Evolutionary conservation across 2,888 invertebrate species (phyloP).

Genomic region (Drepanosiphum platanoidis): DNA sequence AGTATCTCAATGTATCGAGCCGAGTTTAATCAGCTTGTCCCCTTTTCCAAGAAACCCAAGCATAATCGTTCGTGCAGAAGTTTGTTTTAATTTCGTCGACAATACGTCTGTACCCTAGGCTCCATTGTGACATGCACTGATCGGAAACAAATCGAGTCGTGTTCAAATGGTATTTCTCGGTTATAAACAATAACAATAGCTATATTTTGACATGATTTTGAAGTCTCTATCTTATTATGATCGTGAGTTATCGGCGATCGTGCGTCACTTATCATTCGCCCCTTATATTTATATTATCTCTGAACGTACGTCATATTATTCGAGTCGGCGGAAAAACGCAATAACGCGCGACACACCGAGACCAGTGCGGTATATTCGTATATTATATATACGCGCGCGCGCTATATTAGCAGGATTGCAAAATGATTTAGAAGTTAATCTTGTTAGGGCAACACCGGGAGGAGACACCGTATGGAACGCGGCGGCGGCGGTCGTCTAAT

Average conservation of each 20-base stretch:
- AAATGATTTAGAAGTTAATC: conserved; percentile 24
- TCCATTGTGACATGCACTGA: neutral
- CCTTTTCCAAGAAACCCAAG: too few species aligned
- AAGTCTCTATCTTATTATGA: neutral
- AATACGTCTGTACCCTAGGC: neutral
- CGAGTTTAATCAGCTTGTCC: too few species aligned
- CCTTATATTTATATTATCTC: too few species aligned
- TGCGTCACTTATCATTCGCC: conserved; percentile 2
- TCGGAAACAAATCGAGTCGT: neutral
- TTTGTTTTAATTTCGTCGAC: too few species aligned
- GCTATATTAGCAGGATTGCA: neutral
- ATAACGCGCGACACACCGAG: too few species aligned
- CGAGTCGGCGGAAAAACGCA: too few species aligned
- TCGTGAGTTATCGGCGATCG: neutral
- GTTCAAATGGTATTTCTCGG: neutral
- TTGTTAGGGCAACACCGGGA: conserved; percentile 4
- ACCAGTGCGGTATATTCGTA: neutral
- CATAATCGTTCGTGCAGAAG: too few species aligned
- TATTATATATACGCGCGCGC: neutral
- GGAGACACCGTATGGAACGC: neutral
- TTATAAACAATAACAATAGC: conserved; percentile 4
- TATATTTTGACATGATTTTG: conserved; percentile 7
- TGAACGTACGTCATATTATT: too few species aligned
- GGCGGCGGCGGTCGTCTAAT: conserved; percentile 36
- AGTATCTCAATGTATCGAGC: too few species aligned